phyloP scores from a whole-genome alignment of 2,797 vertebrate species.

The Myiothlypis coronata region DNA sequence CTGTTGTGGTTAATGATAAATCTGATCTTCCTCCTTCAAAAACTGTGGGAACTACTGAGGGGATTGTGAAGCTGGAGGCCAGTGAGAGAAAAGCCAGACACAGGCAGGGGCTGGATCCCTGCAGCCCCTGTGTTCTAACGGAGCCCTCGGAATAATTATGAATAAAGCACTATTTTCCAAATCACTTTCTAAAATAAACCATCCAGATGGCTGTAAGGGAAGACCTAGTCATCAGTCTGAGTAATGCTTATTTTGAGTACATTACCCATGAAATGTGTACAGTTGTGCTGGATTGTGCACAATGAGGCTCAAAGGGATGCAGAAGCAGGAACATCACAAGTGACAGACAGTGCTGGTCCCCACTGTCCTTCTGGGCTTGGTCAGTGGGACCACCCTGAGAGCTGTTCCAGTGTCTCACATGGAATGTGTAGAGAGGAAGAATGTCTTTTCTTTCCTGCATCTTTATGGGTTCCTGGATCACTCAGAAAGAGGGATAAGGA shows the following conservation, averaged over 20 bases:
- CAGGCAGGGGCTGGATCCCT: not conserved
- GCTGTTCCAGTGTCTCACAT: not conserved
- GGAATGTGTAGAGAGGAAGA: not conserved
- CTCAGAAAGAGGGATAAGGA: not conserved
- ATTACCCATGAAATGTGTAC: not conserved
- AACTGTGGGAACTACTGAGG: not conserved
- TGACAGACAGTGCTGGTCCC: not conserved
- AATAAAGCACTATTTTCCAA: slow-evolving; percentile 21
- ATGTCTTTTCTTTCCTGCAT: not conserved
- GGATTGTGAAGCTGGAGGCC: not conserved
- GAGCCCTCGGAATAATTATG: not conserved
- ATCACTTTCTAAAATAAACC: slow-evolving; percentile 29
- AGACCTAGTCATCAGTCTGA: slow-evolving; percentile 21
- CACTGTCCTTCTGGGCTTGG: not conserved
- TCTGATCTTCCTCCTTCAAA: not conserved
- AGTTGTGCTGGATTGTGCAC: not conserved
- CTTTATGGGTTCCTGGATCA: not conserved
- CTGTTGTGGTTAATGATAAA: not conserved
- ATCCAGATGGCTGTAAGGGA: slow-evolving; percentile 29
- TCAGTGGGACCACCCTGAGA: not conserved
- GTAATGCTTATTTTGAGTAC: slow-evolving; percentile 24
- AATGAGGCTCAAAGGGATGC: not conserved
- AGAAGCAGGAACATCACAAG: not conserved
- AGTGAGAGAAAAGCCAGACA: not conserved
- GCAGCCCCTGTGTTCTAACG: rapidly evolving